Evolutionary conservation across 2,888 invertebrate species (phyloP).

Genomic region (Cristatella mucedo): DNA sequence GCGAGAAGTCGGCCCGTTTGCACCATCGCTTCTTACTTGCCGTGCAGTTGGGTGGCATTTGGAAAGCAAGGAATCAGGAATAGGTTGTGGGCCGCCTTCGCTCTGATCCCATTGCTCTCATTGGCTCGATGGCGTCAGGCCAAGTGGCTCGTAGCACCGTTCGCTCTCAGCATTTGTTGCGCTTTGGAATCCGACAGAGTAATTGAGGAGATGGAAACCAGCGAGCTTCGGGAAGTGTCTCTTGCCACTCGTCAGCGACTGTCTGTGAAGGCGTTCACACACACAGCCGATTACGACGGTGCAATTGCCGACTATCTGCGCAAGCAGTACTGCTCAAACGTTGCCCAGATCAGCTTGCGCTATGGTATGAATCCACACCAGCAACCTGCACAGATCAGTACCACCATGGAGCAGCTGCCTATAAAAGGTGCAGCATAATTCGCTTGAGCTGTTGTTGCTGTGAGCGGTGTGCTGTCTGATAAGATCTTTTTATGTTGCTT

Average conservation of each 20-base stretch:
- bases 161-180: no score
- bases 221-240: constrained; percentile 52
- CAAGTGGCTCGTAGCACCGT: no score
- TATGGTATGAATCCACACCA: constrained; percentile 98
- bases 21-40: no score
- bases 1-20: no score
- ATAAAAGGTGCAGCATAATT: constrained; percentile 46
- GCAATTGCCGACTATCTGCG: constrained; percentile 90
- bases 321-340: constrained; percentile 61
- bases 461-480: no score
- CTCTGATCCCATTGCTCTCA: no score
- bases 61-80: no score
- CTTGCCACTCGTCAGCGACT: constrained; percentile 51
- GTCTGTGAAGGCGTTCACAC: constrained; percentile 64
- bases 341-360: constrained; percentile 64
- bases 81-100: no score
- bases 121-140: no score
- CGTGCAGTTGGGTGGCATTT: no score
- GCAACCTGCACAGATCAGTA: constrained; percentile 80
- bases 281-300: constrained; percentile 81
- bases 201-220: constrained; percentile 52
- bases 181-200: constrained; percentile 42
- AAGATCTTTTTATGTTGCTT: no score
- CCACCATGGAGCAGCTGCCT: constrained; percentile 60
- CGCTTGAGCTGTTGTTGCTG: no score